Percentiles rank a stretch among this genome's conserved stretches.
These are phyloP conservation scores for Anastatus disparis DNA, from an alignment of 1,140 invertebrate species.

Conservation along the genomic window DNA sequence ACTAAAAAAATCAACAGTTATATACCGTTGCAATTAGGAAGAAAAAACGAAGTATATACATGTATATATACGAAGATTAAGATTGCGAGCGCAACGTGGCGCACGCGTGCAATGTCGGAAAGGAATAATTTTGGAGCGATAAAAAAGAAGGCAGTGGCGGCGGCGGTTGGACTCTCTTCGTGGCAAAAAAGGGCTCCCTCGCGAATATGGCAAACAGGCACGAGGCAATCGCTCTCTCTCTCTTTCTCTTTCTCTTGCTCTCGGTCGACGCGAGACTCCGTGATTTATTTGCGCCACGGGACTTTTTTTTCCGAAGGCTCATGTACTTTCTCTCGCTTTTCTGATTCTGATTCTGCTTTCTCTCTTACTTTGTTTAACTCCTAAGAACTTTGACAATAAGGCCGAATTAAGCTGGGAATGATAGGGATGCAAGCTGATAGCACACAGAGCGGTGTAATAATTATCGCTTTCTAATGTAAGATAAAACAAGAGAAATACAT, in stretches of 20 bases:
- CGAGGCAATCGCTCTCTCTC: background rate
- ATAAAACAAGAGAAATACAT: too few relatives aligned
- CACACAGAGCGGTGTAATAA: background rate
- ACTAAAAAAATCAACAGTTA: slow-evolving; percentile 30
- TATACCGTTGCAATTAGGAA: slow-evolving; percentile 13
- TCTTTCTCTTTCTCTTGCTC: too few relatives aligned
- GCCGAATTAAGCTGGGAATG: slow-evolving; percentile 48
- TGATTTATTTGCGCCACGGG: slow-evolving; percentile 53
- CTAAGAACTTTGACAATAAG: slow-evolving; percentile 51
- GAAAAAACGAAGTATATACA: too few relatives aligned
- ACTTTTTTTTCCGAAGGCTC: slow-evolving; percentile 35
- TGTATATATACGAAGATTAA: too few relatives aligned
- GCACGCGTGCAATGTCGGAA: too few relatives aligned
- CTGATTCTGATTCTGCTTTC: background rate
- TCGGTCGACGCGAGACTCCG: slow-evolving; percentile 25
- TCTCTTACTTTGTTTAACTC: slow-evolving; percentile 31
- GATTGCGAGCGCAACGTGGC: too few relatives aligned
- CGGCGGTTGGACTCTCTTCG: background rate
- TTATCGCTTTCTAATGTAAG: background rate
- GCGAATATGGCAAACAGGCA: slow-evolving; percentile 8
- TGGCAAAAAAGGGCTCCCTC: slow-evolving; percentile 2
- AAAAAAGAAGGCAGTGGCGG: background rate
- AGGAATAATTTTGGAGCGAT: slow-evolving; percentile 1
- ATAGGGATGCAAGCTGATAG: too few relatives aligned
- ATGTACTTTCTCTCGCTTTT: slow-evolving; percentile 11